Evolutionary conservation across 2,797 vertebrate genomes (phyloP).

Genomic region (Neosilurus hyrtlii): DNA sequence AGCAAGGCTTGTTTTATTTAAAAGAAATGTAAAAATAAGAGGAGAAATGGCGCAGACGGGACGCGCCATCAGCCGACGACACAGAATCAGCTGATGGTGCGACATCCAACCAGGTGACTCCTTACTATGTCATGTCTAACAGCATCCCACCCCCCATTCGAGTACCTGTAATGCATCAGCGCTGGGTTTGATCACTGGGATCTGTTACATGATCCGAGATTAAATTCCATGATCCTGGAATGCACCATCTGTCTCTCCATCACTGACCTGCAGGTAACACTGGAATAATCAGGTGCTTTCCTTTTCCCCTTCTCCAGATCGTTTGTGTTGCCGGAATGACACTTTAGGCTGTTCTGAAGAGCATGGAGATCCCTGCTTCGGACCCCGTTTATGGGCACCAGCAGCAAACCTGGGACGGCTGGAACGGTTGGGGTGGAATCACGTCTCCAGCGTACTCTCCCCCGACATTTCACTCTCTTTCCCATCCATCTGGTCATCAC

Average conservation of each 20-base stretch:
- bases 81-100: conserved; percentile 27
- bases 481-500: conserved; percentile 1
- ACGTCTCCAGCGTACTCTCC: conserved; percentile 39
- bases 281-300: not conserved
- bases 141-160: not conserved
- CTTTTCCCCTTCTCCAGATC: not conserved
- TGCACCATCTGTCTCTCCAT: not conserved
- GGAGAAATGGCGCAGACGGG: not conserved
- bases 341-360: conserved; percentile 44
- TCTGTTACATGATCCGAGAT: not conserved
- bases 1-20: not conserved
- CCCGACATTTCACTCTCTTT: not conserved
- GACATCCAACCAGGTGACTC: conserved; percentile 32
- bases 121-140: not conserved
- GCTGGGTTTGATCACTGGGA: not conserved
- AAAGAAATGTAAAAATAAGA: not conserved
- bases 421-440: conserved; percentile 58
- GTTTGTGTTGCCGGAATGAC: conserved; percentile 17
- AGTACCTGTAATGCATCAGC: not conserved
- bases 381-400: conserved; percentile 54
- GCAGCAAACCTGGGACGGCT: conserved; percentile 56
- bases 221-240: not conserved
- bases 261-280: not conserved
- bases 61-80: not conserved
- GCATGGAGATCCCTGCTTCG: conserved; percentile 62